phyloP scores from a whole-genome alignment of 2,113 vertebrate species.

The Rhinoderma darwinii region DNA sequence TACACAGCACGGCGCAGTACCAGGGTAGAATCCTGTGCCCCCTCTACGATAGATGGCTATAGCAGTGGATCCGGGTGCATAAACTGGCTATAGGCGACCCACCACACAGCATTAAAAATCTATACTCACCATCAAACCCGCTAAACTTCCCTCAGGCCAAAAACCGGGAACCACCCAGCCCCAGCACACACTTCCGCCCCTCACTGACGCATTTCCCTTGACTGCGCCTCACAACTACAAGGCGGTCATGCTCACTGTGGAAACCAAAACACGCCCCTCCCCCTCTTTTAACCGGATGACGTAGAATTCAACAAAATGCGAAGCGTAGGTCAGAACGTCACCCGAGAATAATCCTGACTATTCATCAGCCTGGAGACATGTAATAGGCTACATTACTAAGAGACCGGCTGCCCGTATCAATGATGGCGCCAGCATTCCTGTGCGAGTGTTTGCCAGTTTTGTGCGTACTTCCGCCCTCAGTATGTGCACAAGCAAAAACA shows the following conservation, averaged over 20 bases:
- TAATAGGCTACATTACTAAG: not conserved
- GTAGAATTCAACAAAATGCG: not conserved
- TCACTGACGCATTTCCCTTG: conserved; percentile 39
- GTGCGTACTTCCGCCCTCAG: conserved; percentile 47
- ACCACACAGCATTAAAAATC: no score
- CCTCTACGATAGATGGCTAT: no score
- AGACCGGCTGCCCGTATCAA: not conserved
- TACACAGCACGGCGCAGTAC: no score
- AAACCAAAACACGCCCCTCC: not conserved
- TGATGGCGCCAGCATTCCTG: not conserved
- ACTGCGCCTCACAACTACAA: not conserved
- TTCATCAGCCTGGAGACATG: not conserved
- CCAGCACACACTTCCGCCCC: conserved; percentile 21
- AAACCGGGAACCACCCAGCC: conserved; percentile 51
- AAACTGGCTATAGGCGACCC: no score
- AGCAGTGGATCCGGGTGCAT: no score
- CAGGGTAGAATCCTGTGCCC: no score
- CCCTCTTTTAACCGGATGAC: no score
- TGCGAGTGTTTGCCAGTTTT: not conserved
- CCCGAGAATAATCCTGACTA: not conserved
- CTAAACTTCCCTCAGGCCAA: conserved; percentile 54
- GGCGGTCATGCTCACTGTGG: not conserved
- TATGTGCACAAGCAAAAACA: conserved; percentile 48
- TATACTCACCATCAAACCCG: conserved; percentile 54
- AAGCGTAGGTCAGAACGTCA: no score